These are phyloP conservation scores for Mus pahari DNA, from an alignment of 2,113 vertebrate genomes.

Conservation along the genomic window DNA sequence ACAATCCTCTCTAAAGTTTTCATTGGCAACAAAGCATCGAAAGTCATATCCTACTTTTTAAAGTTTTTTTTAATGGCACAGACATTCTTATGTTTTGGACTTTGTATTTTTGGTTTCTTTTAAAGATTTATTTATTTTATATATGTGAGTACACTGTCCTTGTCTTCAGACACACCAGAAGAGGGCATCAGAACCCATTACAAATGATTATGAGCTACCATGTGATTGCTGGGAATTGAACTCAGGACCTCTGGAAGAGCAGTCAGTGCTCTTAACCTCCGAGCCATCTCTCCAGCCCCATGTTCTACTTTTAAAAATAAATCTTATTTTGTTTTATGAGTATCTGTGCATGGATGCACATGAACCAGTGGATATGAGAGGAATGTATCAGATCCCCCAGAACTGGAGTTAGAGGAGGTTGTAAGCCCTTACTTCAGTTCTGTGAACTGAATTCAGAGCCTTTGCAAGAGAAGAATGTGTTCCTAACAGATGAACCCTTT, in stretches of 20 bases:
- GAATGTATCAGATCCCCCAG: neutral
- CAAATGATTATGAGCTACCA: too few species aligned
- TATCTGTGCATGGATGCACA: neutral
- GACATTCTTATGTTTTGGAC: too few species aligned
- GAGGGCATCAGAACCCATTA: too few species aligned
- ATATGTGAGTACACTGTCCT: too few species aligned
- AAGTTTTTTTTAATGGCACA: too few species aligned
- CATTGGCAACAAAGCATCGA: conserved; percentile 7
- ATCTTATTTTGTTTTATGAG: neutral
- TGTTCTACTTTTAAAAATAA: neutral
- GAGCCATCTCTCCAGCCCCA: neutral
- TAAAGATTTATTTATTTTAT: too few species aligned
- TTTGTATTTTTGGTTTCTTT: too few species aligned
- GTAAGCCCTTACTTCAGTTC: accelerated
- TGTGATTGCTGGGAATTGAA: too few species aligned
- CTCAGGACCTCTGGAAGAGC: too few species aligned
- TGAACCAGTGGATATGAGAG: neutral
- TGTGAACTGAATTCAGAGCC: neutral
- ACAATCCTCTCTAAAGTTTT: neutral
- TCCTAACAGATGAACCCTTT: neutral
- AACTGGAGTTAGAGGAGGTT: neutral
- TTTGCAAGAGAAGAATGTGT: neutral
- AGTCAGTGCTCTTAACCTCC: too few species aligned
- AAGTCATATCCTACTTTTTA: neutral
- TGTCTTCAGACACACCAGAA: too few species aligned